A percentile compares a stretch with the other conserved stretches of the same genome.
phyloP scores from a whole-genome alignment of 2,888 invertebrate species.

The Limenitis camilla region DNA sequence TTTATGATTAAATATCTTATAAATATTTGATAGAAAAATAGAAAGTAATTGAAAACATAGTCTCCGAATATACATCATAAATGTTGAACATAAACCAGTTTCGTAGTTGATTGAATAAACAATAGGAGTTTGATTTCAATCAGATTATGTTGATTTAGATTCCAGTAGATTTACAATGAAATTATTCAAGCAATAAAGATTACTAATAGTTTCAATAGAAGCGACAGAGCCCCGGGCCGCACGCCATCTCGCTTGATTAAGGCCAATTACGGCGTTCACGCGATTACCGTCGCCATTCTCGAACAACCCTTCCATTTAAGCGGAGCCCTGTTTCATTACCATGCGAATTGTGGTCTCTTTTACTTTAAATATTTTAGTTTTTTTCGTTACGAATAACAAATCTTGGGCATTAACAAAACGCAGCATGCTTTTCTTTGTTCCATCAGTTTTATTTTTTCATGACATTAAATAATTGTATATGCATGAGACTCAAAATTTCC shows the following conservation, averaged over 20 bases:
- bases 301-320: constrained; percentile 55
- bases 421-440: too few species aligned
- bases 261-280: constrained; percentile 61
- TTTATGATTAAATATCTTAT: too few species aligned
- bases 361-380: constrained; percentile 6
- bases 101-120: constrained; percentile 6
- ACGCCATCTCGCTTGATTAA: constrained; percentile 63
- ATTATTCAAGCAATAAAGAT: constrained; percentile 26
- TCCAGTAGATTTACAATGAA: constrained; percentile 20
- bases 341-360: constrained; percentile 14
- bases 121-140: constrained; percentile 8
- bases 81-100: constrained; percentile 1
- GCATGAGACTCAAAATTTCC: too few species aligned
- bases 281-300: constrained; percentile 58
- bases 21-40: too few species aligned
- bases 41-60: too few species aligned
- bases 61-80: not conserved
- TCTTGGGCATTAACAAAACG: not conserved
- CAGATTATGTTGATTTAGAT: constrained; percentile 16
- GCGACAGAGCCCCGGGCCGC: constrained; percentile 36
- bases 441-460: too few species aligned
- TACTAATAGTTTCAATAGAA: constrained; percentile 33
- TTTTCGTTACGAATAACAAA: not conserved
- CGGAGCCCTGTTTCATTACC: constrained; percentile 32
- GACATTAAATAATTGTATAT: too few species aligned